Evolutionary conservation across 2,888 invertebrate genomes (phyloP).

Genomic region (Nebria brevicollis): DNA sequence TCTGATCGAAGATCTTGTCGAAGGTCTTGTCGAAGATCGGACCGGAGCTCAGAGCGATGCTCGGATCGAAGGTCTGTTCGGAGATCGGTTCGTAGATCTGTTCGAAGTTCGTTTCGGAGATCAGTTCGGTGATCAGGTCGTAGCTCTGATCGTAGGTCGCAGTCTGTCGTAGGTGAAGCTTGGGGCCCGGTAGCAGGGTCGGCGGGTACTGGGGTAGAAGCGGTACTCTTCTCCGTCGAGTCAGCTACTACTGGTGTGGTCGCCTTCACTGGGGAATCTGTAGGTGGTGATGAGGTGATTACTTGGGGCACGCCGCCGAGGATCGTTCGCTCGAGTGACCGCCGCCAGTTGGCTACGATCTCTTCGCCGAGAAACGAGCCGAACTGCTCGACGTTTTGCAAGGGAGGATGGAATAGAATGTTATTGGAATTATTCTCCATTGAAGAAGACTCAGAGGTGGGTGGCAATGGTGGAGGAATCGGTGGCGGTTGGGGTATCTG

Average conservation of each 20-base stretch:
- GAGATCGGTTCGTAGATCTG: slow-evolving; percentile 54
- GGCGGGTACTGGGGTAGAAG: slow-evolving; percentile 66
- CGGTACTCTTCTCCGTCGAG: slow-evolving; percentile 60
- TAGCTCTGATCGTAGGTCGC: slow-evolving; percentile 58
- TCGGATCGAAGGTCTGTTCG: background rate
- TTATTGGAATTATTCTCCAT: slow-evolving; percentile 58
- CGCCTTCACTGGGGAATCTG: slow-evolving; percentile 59
- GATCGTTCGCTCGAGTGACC: slow-evolving; percentile 70
- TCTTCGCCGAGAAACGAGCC: slow-evolving; percentile 83
- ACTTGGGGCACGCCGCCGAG: slow-evolving; percentile 53
- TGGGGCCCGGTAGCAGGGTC: slow-evolving; percentile 57
- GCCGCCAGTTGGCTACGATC: slow-evolving; percentile 82
- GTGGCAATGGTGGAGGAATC: slow-evolving; percentile 31
- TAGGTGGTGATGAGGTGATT: slow-evolving; percentile 54
- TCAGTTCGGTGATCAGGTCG: slow-evolving; percentile 52
- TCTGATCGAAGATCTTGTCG: slow-evolving; percentile 53
- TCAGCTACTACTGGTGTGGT: slow-evolving; percentile 63
- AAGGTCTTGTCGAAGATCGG: slow-evolving; percentile 52
- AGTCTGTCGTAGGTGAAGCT: slow-evolving; percentile 54
- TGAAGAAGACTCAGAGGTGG: slow-evolving; percentile 36
- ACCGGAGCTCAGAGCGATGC: background rate
- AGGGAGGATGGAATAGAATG: slow-evolving; percentile 56
- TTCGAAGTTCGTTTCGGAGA: slow-evolving; percentile 54
- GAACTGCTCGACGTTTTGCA: slow-evolving; percentile 76
- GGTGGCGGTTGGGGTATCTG: slow-evolving; percentile 40